Conservation (phyloP, 2,113 vertebrate genomes). For the Chamaea fasciata region DNA sequence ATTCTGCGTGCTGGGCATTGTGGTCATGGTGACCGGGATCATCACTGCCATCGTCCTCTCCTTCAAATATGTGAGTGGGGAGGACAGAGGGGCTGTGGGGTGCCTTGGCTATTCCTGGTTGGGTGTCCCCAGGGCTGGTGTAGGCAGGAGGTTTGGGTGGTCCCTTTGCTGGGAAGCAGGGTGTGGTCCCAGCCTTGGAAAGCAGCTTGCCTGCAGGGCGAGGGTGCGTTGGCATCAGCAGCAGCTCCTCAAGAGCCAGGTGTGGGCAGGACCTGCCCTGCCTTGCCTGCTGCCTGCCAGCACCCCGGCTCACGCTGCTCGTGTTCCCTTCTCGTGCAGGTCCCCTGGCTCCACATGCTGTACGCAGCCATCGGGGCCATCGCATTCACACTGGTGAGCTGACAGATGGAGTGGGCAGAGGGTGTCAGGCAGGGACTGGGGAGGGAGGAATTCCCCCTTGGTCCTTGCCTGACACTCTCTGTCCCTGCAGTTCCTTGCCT, state of each 20-base stretch:
- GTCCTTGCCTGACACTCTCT: neutral
- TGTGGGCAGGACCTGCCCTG: neutral
- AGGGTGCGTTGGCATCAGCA: neutral
- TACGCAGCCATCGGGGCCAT: slow-evolving; percentile 89
- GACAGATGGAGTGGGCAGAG: neutral
- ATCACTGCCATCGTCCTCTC: slow-evolving; percentile 84
- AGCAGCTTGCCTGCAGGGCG: neutral
- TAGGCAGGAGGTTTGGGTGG: neutral
- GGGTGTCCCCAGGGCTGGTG: neutral
- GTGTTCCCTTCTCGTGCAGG: slow-evolving; percentile 42
- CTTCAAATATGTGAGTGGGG: slow-evolving; percentile 88
- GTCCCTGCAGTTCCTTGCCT: slow-evolving; percentile 85
- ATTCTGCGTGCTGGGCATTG: slow-evolving; percentile 83
- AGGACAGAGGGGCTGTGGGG: neutral
- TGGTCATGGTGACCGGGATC: slow-evolving; percentile 85
- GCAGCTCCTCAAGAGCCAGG: neutral
- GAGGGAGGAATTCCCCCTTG: neutral
- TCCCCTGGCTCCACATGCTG: slow-evolving; percentile 93
- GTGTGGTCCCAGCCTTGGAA: neutral
- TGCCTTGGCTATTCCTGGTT: accelerated
- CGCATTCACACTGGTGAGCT: slow-evolving; percentile 89
- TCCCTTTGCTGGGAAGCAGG: neutral
- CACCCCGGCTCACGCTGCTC: neutral
- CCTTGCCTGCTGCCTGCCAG: neutral
- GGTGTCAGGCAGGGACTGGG: neutral